Percentiles rank a stretch among this genome's conserved stretches.
phyloP scores from a whole-genome alignment of 1,140 invertebrate species.

The Drosophila burlai region DNA sequence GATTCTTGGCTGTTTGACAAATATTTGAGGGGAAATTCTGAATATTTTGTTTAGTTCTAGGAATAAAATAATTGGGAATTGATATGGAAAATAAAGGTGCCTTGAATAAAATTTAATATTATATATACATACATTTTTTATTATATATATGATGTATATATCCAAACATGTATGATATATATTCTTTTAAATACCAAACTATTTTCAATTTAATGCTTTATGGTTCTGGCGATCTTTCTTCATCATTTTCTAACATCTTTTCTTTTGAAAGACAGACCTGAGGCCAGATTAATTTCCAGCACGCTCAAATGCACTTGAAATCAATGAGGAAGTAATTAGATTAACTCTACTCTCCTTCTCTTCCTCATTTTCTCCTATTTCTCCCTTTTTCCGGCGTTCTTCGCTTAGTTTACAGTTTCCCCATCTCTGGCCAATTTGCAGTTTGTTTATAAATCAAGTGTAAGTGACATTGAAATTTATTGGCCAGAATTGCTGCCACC shows the following conservation, averaged over 20 bases:
- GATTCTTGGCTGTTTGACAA: neutral
- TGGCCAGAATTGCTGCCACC: slow-evolving; percentile 35
- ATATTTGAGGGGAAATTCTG: neutral
- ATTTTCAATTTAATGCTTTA: neutral
- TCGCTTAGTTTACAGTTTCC: slow-evolving; percentile 6
- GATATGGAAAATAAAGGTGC: neutral
- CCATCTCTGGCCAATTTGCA: slow-evolving; percentile 33
- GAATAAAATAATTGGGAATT: neutral
- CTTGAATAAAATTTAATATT: neutral
- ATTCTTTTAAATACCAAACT: neutral
- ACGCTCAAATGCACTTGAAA: slow-evolving; percentile 63
- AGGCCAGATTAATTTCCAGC: slow-evolving; percentile 29
- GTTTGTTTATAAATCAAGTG: slow-evolving; percentile 75
- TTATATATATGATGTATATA: no score
- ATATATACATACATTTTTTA: no score
- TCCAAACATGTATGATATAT: neutral
- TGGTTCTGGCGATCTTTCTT: neutral
- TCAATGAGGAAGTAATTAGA: slow-evolving; percentile 80
- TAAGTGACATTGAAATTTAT: slow-evolving; percentile 83
- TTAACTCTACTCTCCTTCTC: slow-evolving; percentile 36
- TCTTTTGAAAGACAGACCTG: slow-evolving; percentile 17
- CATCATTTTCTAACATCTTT: neutral
- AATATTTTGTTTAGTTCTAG: neutral
- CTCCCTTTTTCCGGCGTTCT: slow-evolving; percentile 1
- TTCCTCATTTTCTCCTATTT: slow-evolving; percentile 13